Percentiles rank a stretch among this genome's conserved stretches.
Conservation (phyloP, 2,888 invertebrate species). For the Calliphora vomitoria region DNA sequence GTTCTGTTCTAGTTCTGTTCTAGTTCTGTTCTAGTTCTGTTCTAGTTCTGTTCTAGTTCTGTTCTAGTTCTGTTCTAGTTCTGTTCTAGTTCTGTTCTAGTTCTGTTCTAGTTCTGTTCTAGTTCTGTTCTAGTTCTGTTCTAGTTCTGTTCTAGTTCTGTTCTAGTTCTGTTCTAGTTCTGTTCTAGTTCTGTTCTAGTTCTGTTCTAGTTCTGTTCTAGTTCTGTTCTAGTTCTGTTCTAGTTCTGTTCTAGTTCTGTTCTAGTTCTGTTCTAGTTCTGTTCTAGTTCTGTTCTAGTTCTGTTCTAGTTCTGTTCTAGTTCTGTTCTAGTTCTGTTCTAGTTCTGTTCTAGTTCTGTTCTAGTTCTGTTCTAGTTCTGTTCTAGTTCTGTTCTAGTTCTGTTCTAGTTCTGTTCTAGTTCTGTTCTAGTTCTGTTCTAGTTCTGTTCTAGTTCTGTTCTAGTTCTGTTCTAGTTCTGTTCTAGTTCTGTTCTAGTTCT, state of each 20-base stretch:
- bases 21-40: no score
- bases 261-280: conserved; percentile 13
- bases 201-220: conserved; percentile 6
- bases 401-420: conserved; percentile 13
- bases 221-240: conserved; percentile 6
- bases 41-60: no score
- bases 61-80: no score
- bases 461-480: conserved; percentile 1
- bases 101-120: not conserved
- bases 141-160: no score
- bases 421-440: not conserved
- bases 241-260: conserved; percentile 13
- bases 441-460: not conserved
- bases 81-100: not conserved
- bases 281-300: not conserved
- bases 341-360: conserved; percentile 5
- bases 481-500: not conserved
- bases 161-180: not conserved
- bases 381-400: conserved; percentile 13
- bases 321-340: conserved; percentile 6
- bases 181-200: conserved; percentile 4
- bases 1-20: no score
- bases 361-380: conserved; percentile 6
- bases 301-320: conserved; percentile 5
- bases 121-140: not conserved